Base-by-base conservation (phyloP, 1,140 invertebrate genomes). In the Lordiphosa collinella region DNA sequence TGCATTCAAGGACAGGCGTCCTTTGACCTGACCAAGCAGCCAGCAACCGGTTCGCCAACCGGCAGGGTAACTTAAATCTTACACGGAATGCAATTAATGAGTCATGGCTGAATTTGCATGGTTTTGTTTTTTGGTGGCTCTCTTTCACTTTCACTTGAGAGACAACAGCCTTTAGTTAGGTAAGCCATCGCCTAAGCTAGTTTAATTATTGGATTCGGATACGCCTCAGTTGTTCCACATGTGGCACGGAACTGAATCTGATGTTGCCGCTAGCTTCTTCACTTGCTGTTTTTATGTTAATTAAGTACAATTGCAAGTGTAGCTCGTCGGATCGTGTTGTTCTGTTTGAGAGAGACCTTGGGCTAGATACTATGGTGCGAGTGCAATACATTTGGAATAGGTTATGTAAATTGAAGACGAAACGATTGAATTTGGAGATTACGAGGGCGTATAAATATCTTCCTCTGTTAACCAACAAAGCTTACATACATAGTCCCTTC, bases 1-100 rank as follows among this genome's bases (percentile, higher is more conserved):
- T 14, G 3, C 6, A 41, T 68, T 73, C 70, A 80, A 80, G 75
- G 75, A 80, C 76, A 49, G 37, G 53, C 49, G 66, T 80, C 65
- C 75, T 82, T 75, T 80, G 70, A 80, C 60, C 47, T 36, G 12
- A 37, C 31, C 34, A 55, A 8, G 37, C 29, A 34, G 37, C 43
- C 4, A 18, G 4, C 10, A 47, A 69, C 64, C 53, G 64, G 64
- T 67, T 66, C 65, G 6, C 7, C 25, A 22, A 22, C 18, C 3
- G 14, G 12, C n/a, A 10, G 1, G 31, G 8, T 34, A 18, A 16
- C 12, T 18, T 25, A 34, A 9, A 35, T 49, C 16, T 18, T 18
- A 18, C n/a, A 31, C 13, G 12, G 22, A 37, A 14, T 37, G n/a
- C 4, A 38, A 34, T 48, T 31, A 46, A 38, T 69, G 43, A 69